A percentile compares a stretch with the other conserved stretches of the same genome.
Conservation (phyloP, 2,888 invertebrate genomes). For the Apamea monoglypha region DNA sequence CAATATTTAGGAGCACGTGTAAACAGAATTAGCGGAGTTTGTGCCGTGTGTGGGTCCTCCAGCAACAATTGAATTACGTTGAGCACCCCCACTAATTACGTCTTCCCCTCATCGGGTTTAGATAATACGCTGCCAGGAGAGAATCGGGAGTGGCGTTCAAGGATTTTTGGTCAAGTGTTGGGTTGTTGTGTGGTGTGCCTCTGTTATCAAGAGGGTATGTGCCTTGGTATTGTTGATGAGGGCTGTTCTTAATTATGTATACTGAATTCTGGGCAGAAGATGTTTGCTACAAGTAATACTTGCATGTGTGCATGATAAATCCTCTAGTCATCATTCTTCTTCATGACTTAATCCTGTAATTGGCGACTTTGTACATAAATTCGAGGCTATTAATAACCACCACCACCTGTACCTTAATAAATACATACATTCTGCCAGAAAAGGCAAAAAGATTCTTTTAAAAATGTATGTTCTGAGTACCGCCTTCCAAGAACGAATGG, state of each 20-base stretch:
- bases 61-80: constrained; percentile 68
- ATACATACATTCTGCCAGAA: too few species aligned
- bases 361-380: too few species aligned
- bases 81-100: constrained; percentile 64
- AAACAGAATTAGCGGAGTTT: constrained; percentile 70
- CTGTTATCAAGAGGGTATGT: neutral
- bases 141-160: constrained; percentile 27
- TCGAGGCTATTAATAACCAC: too few species aligned
- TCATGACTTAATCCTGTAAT: too few species aligned
- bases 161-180: constrained; percentile 56
- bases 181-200: constrained; percentile 12
- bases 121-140: constrained; percentile 52
- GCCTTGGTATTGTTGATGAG: neutral
- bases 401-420: too few species aligned
- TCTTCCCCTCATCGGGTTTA: constrained; percentile 54
- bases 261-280: neutral
- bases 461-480: neutral
- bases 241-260: neutral
- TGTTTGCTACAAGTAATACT: too few species aligned
- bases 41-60: constrained; percentile 64
- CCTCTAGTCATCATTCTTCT: too few species aligned
- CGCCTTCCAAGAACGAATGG: neutral
- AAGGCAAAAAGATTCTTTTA: neutral
- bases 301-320: too few species aligned
- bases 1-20: constrained; percentile 63